Conservation (phyloP, 2,113 vertebrate species). For the Ardeotis arabs region DNA sequence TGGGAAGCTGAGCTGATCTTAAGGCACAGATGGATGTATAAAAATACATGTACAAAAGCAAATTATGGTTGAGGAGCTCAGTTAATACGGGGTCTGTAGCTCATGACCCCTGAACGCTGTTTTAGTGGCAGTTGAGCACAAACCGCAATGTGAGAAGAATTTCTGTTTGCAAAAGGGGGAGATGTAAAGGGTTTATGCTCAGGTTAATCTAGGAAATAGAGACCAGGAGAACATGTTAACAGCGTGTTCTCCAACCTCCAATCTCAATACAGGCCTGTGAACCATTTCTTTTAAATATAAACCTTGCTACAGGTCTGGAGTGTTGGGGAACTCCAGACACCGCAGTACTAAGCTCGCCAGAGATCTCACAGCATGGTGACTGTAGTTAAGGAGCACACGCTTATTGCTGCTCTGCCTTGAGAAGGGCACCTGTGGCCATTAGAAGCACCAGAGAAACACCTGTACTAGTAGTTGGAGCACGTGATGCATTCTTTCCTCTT, state of each 20-base stretch:
- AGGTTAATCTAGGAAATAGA: neutral
- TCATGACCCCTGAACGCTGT: neutral
- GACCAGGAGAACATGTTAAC: neutral
- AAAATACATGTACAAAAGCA: neutral
- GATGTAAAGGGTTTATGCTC: neutral
- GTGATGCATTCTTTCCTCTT: neutral
- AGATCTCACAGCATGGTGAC: neutral
- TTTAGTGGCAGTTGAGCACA: neutral
- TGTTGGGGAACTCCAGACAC: neutral
- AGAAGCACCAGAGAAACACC: neutral
- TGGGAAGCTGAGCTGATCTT: neutral
- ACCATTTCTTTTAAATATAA: neutral
- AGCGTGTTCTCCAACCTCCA: neutral
- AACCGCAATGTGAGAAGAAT: neutral
- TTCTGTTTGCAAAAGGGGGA: neutral
- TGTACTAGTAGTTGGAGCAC: neutral
- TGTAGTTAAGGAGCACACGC: no score
- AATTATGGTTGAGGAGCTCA: neutral
- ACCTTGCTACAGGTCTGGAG: neutral
- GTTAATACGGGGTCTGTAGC: neutral
- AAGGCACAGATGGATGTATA: neutral
- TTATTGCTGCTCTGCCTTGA: neutral
- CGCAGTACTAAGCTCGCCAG: neutral
- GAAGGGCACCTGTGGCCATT: neutral
- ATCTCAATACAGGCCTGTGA: accelerated